Evolutionary conservation across 2,113 vertebrate genomes (phyloP).

Genomic region (Mirounga angustirostris): DNA sequence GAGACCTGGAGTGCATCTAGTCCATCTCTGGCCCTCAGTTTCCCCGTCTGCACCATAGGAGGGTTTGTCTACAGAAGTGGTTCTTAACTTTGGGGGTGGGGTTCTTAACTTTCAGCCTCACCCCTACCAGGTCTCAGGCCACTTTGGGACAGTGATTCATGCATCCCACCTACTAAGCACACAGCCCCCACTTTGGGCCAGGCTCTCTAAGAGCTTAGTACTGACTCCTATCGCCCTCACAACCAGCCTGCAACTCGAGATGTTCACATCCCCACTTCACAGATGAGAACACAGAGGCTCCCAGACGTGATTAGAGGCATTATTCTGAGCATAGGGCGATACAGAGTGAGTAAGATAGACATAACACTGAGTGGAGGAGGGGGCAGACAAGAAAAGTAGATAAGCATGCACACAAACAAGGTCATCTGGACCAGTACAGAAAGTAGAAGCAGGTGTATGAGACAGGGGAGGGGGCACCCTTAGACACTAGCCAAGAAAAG

Average conservation of each 20-base stretch:
- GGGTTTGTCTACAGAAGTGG: not conserved
- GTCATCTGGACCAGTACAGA: not conserved
- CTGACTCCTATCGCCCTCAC: too few species aligned
- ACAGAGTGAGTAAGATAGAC: not conserved
- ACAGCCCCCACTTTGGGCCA: not conserved
- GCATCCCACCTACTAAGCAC: not conserved
- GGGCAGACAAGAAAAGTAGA: not conserved
- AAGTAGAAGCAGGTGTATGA: not conserved
- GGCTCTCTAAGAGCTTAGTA: not conserved
- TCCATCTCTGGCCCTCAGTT: not conserved
- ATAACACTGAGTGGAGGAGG: rapidly evolving
- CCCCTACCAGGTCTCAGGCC: not conserved
- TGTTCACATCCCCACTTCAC: not conserved
- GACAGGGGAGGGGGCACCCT: rapidly evolving
- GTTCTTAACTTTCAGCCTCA: too few species aligned
- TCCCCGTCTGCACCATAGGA: not conserved
- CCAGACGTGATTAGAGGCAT: not conserved
- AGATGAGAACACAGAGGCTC: not conserved
- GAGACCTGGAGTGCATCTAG: too few species aligned
- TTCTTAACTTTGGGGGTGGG: not conserved
- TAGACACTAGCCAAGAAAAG: not conserved
- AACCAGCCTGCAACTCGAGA: rapidly evolving
- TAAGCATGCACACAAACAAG: not conserved
- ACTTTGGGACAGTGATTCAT: not conserved
- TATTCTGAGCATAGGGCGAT: not conserved